Evolutionary conservation across 1,140 invertebrate genomes (phyloP), one percentile per base, ranked within the genome.

Genomic region (Gryon sp.): DNA sequence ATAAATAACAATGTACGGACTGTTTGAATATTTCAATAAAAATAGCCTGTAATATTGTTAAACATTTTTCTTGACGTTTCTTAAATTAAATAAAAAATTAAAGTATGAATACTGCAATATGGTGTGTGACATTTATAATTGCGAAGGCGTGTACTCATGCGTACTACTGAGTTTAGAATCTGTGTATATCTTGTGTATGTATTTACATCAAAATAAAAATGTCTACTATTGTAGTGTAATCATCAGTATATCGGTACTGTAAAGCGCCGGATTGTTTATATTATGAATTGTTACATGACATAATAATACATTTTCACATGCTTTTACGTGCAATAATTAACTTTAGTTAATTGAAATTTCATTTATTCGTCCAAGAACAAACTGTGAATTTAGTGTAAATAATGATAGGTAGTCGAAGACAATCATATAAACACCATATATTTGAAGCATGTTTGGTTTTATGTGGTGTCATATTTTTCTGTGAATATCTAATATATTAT

Each of bases 401-500:
- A 41, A 80, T 79, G 78, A 59, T 78, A 28, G 38, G 59, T 11
- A 34, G 46, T 46, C 53, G 40, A 55, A 78, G 63, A 69, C 52
- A 63, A 36, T 80, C 78, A 2, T 84, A 73, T 30, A 85, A 82
- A 57, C 79, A 70, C 16, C 70, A 79, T 50, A 14, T 84, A 20
- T 16, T 76, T 2, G 73, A 77, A 46, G 43, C 62, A 14, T 14
- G 69, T 4, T 55, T 84, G 48, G 65, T 73, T 36, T 75, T 87
- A 22, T 84, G 75, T 83, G 83, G 53, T 9, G 12, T 91, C 70
- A 85, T 91, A 68, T 77, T 92, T 45, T 92, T 92, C 76, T 94
- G 92, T 84, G 93, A 94, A 91, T 93, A 91, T 87, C 46, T 93
- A 1, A 90, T 94, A 79, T 94, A 94, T 86, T 94, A 93, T 79